Percentiles rank a stretch among this genome's conserved stretches.
Conservation (phyloP, 1,140 invertebrate genomes). For the Drosophila pseudoananassae region DNA sequence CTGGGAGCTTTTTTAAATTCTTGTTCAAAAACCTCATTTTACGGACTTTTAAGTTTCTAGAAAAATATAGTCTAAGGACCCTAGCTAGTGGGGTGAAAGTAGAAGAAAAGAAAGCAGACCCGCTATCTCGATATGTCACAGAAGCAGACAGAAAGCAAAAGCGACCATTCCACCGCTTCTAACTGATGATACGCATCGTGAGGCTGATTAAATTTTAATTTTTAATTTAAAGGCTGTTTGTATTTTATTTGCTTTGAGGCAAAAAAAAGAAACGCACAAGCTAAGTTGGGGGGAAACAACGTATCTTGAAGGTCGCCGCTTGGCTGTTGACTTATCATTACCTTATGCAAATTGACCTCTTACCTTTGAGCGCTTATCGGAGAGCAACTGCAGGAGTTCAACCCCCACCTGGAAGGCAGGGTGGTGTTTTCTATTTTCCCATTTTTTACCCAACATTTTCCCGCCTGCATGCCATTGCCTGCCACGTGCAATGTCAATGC, state of each 20-base stretch:
- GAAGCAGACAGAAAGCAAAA: slow-evolving; percentile 53
- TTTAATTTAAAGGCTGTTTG: slow-evolving; percentile 82
- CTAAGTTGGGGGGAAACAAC: slow-evolving; percentile 6
- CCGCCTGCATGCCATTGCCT: slow-evolving; percentile 8
- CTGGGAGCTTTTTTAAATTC: background rate
- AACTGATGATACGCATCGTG: slow-evolving; percentile 48
- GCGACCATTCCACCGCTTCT: background rate
- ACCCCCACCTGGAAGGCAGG: background rate
- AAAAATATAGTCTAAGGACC: background rate
- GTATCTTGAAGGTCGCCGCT: slow-evolving; percentile 39
- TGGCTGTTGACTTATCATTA: slow-evolving; percentile 75
- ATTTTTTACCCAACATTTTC: slow-evolving; percentile 10
- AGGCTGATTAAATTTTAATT: slow-evolving; percentile 80
- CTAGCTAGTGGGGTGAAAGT: slow-evolving; percentile 36
- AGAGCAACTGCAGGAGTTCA: slow-evolving; percentile 20
- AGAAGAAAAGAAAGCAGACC: slow-evolving; percentile 44
- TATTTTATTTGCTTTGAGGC: slow-evolving; percentile 60
- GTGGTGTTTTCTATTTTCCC: slow-evolving; percentile 10
- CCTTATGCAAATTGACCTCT: slow-evolving; percentile 68
- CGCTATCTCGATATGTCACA: slow-evolving; percentile 69
- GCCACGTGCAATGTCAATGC: slow-evolving; percentile 79
- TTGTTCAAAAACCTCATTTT: background rate
- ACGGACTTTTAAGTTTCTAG: background rate
- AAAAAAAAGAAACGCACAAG: slow-evolving; percentile 35
- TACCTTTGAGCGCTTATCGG: slow-evolving; percentile 57